phyloP scores from a whole-genome alignment of 1,140 invertebrate species.

The Drosophila subobscura region DNA sequence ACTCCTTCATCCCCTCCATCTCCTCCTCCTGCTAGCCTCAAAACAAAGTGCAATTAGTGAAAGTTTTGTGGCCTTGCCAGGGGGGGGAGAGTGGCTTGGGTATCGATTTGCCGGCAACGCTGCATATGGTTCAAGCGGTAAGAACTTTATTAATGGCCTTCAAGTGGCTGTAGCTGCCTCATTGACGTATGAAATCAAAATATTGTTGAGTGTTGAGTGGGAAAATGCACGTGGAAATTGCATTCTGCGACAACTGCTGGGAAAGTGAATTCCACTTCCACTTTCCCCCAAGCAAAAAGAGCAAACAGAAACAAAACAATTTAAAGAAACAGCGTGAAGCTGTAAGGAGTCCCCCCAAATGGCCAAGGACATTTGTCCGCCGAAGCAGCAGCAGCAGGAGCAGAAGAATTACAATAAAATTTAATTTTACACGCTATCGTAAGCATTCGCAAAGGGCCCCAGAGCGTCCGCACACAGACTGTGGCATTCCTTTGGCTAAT shows the following conservation, averaged over 20 bases:
- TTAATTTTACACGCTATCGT: constrained; percentile 73
- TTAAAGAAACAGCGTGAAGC: neutral
- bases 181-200: neutral
- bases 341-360: constrained; percentile 8
- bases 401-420: constrained; percentile 69
- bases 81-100: neutral
- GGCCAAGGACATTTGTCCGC: constrained; percentile 38
- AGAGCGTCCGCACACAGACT: no score
- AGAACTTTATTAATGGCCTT: constrained; percentile 1
- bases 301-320: constrained; percentile 20
- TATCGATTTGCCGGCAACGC: neutral
- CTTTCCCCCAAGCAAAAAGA: constrained; percentile 12
- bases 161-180: no score
- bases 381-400: constrained; percentile 13
- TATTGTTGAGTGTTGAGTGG: neutral
- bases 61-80: constrained; percentile 38
- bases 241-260: constrained; percentile 56
- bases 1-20: constrained; percentile 34
- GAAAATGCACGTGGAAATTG: constrained; percentile 39
- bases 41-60: constrained; percentile 69
- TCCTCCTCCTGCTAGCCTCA: constrained; percentile 16
- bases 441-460: constrained; percentile 49
- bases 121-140: neutral
- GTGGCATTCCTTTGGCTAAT: constrained; percentile 54
- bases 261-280: constrained; percentile 47